A percentile compares a stretch with the other conserved stretches of the same genome.
Evolutionary conservation across 2,113 vertebrate genomes (phyloP).

Genomic region (Gorsachius goisagi): DNA sequence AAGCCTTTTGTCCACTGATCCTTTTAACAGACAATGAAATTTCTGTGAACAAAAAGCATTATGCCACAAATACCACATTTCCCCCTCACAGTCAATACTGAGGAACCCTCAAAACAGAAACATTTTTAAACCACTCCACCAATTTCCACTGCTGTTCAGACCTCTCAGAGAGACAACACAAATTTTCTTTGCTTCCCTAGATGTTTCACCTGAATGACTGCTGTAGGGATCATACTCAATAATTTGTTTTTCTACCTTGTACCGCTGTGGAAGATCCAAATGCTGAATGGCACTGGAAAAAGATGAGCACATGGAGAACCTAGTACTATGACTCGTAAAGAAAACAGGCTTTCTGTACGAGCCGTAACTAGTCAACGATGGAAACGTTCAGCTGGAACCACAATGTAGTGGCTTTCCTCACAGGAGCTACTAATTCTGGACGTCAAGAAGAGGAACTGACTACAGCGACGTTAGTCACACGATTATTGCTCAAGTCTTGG

Average conservation of each 20-base stretch:
- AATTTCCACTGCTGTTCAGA: neutral
- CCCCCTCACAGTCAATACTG: neutral
- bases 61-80: neutral
- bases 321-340: neutral
- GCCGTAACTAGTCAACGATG: neutral
- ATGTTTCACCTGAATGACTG: neutral
- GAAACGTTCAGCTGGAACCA: neutral
- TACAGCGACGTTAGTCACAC: neutral
- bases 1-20: neutral
- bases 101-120: neutral
- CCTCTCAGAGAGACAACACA: neutral
- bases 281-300: neutral
- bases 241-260: neutral
- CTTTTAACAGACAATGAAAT: neutral
- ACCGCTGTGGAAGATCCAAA: neutral
- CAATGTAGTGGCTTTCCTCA: neutral
- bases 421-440: neutral
- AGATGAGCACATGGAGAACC: neutral
- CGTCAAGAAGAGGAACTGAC: neutral
- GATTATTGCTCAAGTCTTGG: neutral
- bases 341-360: neutral
- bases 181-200: neutral
- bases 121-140: neutral
- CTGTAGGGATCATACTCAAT: accelerated
- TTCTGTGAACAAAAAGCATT: neutral